phyloP scores from a whole-genome alignment of 2,113 vertebrate genomes.

The Chaetura pelagica region DNA sequence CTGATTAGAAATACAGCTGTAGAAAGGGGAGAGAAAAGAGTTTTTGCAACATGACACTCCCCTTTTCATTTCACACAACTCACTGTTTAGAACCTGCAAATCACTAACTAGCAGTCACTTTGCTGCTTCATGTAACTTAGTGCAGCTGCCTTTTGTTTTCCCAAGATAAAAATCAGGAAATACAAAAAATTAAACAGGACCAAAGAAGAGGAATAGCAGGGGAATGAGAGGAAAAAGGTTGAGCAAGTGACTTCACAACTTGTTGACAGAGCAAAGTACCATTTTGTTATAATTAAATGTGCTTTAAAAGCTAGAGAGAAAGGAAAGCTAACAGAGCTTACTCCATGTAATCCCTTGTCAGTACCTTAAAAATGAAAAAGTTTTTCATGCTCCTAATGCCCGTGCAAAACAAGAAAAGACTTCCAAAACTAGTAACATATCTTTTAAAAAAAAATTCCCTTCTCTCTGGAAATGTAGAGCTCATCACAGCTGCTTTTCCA shows the following conservation, averaged over 20 bases:
- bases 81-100: conserved; percentile 58
- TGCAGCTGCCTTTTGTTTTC: conserved; percentile 80
- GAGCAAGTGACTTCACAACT: conserved; percentile 59
- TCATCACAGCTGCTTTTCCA: background rate
- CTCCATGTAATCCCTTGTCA: background rate
- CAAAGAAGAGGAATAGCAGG: conserved; percentile 54
- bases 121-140: conserved; percentile 63
- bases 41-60: conserved; percentile 50
- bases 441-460: background rate
- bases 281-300: conserved; percentile 30
- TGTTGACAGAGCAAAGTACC: conserved; percentile 61
- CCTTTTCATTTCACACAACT: conserved; percentile 60
- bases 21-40: conserved; percentile 73
- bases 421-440: background rate
- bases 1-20: conserved; percentile 95
- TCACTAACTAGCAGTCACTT: conserved; percentile 62
- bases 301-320: background rate
- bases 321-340: background rate
- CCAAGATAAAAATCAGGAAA: conserved; percentile 81
- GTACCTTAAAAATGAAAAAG: background rate
- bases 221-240: conserved; percentile 45
- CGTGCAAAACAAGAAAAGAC: background rate
- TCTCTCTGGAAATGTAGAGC: background rate
- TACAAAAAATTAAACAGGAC: conserved; percentile 73
- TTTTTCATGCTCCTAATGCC: background rate